phyloP scores from a whole-genome alignment of 1,140 invertebrate species.

The Galleria mellonella region DNA sequence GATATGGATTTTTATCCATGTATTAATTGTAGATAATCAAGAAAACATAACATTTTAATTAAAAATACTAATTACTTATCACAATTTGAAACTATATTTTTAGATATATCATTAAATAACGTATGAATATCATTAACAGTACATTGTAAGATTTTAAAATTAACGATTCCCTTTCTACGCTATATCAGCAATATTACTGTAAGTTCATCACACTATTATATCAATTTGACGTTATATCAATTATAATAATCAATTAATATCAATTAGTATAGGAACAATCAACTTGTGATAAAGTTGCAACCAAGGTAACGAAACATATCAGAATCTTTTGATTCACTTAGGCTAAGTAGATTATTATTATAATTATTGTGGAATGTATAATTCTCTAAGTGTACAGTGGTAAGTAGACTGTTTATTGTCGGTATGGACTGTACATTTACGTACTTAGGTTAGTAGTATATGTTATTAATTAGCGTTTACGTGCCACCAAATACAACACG shows the following conservation, averaged over 20 bases:
- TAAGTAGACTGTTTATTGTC: constrained; percentile 9
- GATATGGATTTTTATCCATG: too few relatives aligned
- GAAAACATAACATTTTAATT: too few relatives aligned
- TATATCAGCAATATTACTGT: constrained; percentile 51
- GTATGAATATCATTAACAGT: not conserved
- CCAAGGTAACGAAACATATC: constrained; percentile 73
- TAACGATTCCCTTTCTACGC: constrained; percentile 24
- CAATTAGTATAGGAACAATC: constrained; percentile 29
- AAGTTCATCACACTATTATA: constrained; percentile 33
- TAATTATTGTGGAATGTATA: constrained; percentile 27
- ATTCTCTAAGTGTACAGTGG: constrained; percentile 29
- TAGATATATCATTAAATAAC: too few relatives aligned
- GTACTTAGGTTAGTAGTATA: constrained; percentile 6
- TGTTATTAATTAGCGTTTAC: constrained; percentile 17
- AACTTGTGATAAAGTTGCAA: constrained; percentile 74
- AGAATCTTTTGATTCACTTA: constrained; percentile 71
- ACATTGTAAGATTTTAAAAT: not conserved
- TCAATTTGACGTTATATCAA: constrained; percentile 22
- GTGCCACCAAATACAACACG: constrained; percentile 1
- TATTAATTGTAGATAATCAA: too few relatives aligned
- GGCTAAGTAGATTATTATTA: constrained; percentile 30
- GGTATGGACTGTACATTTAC: constrained; percentile 5
- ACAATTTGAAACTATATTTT: too few relatives aligned
- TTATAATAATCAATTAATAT: constrained; percentile 22
- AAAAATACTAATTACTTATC: too few relatives aligned